Conservation (phyloP, 30 jellyfish, hydroid and myxozoan genomes). For the Haliclystus octoradiatus region DNA sequence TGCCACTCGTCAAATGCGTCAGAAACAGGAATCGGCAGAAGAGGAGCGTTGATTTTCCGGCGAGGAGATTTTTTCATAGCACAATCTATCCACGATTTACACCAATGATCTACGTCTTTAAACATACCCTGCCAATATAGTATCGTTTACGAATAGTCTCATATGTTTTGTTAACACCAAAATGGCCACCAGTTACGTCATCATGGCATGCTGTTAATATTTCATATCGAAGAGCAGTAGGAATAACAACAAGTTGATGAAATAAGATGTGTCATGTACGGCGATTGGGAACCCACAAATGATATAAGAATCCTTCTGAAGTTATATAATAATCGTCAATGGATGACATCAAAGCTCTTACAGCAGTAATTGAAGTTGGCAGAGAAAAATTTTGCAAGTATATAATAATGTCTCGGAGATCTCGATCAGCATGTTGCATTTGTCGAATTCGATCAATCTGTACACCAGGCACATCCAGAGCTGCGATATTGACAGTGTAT, state of each 20-base stretch:
- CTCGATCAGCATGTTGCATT: constrained; percentile 24
- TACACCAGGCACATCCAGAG: constrained; percentile 28
- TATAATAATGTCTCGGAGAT: constrained; percentile 7
- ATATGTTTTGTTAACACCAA: no score
- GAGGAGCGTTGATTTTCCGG: neutral
- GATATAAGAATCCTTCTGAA: constrained; percentile 38
- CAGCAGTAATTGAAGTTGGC: constrained; percentile 10
- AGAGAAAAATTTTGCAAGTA: constrained; percentile 19
- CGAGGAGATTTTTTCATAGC: constrained; percentile 33
- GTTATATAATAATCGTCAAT: constrained; percentile 21
- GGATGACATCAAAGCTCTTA: constrained; percentile 30
- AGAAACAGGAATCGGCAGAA: constrained; percentile 10
- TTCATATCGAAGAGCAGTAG: constrained; percentile 38
- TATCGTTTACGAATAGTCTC: no score
- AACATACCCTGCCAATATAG: no score
- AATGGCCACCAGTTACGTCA: constrained; percentile 36
- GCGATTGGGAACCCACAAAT: constrained; percentile 31
- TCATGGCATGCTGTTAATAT: constrained; percentile 32
- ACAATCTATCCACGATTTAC: constrained; percentile 38
- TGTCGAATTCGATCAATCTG: constrained; percentile 14
- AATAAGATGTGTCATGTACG: constrained; percentile 24
- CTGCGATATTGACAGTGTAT: no score
- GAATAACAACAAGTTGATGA: constrained; percentile 34
- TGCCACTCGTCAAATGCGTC: constrained; percentile 16
- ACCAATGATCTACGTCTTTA: constrained; percentile 51